Base-by-base conservation (phyloP, 2,113 vertebrate species). In the Boulengeromyrus knoepffleri region DNA sequence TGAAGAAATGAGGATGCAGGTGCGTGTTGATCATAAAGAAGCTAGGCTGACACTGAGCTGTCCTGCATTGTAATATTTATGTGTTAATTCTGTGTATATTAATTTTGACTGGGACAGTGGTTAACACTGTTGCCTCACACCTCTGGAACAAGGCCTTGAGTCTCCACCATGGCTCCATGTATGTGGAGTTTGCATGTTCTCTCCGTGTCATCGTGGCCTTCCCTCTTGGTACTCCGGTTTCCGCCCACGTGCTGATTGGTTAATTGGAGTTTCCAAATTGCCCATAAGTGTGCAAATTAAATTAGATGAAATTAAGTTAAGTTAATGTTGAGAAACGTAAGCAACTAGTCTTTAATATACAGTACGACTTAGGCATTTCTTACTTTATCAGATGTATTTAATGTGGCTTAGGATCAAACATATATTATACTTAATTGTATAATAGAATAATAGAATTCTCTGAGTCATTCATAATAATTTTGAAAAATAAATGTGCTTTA, bases 1-100 rank as follows among this genome's bases (percentile, higher is more conserved):
- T 91, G 89, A 92, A 91, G 91, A 92, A 93, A 87, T 92, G 89
- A 92, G 49, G 39, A 12, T 12, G 36, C 90, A 92, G 90, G 90
- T 92, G 39, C 56, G 47, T 6, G 58, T 13, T 80, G 31, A 5
- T 84, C 17, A 42, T 12, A 53, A 85, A 27, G 42, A 46, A n/a
- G 31, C 39, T 17, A 36, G 39, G 39, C 24, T 13, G 10, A 56
- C 83, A 62, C 13, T 47, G 39, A 66, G 36, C 50, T 17, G 5
- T 77, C 13, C n/a, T 27, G 2, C n/a, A 47, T 36, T 74, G 47
- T 27, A 88, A 6, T 10, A 50, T 8, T 46, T 36, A 0, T 5
- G 39, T 12, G 5, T 56, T 36, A 53, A 85, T 31, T 27, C 13
- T n/a, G 3, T 53, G 62, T 13, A 70, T 66, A 66, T 66, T 66